Evolutionary conservation across 2,888 invertebrate species (phyloP), one percentile per base, ranked within the genome.

Genomic region (Oithona nana): DNA sequence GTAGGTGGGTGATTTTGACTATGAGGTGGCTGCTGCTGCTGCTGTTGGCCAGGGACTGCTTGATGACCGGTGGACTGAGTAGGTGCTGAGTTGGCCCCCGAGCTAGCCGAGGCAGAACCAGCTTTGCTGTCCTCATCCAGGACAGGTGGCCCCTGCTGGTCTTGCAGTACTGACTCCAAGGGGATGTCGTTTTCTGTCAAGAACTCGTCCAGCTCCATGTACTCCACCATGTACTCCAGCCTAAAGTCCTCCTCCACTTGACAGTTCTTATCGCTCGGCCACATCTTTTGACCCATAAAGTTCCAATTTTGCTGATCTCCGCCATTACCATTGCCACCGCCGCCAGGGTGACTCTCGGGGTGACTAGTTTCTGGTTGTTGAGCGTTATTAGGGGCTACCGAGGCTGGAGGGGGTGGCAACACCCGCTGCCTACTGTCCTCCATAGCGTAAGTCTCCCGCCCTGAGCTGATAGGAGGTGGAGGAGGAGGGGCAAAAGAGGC

Each of bases 141-240:
- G 20, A 16, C 13, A 3, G 20, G 54, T 26, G 16, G 22, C 26
- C 50, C 28, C 16, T 59, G 49, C 16, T 59, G 50, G 24, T 59
- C 49, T 49, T 31, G 26, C 16, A 59, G 59, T 13, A 59, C 59
- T 6, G 59, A 50, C 48, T 88, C 88, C 74, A 85, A 82, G 67
- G 88, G 88, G 76, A 89, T 88, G 70, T 88, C 89, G 75, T 92
- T 93, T 77, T 93, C 93, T 72, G 87, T 88, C 71, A 93, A 81
- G 78, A 93, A 93, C 78, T 93, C 93, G 77, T 94, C 93, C 78
- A 94, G 79, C 78, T 93, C 93, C 78, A 93, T 92, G 76, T 92
- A 93, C 87, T 90, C 80, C 69, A 80, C 79, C 68, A 70, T 57
- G 57, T 57, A 57, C 39, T 39, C 54, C 24, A 54, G 26, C 54